Conservation (phyloP, 2,888 invertebrate species). For the Eugnorisma glareosa region DNA sequence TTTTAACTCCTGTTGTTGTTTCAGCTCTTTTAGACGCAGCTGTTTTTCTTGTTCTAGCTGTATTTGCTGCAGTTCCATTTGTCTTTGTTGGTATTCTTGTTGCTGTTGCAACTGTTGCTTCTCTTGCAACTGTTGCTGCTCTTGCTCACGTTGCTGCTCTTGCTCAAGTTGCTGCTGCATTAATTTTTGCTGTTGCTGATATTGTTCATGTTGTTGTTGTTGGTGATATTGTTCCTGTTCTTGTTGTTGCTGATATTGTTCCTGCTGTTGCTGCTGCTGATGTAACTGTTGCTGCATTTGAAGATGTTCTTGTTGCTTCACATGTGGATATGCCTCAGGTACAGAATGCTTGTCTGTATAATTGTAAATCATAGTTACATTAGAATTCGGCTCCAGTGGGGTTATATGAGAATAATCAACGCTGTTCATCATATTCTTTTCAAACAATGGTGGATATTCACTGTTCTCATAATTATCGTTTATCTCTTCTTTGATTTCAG, state of each 20-base stretch:
- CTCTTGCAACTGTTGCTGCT: conserved; percentile 42
- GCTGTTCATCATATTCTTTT: conserved; percentile 59
- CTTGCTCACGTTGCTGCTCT: conserved; percentile 35
- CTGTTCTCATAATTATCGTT: conserved; percentile 67
- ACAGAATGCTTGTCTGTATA: conserved; percentile 63
- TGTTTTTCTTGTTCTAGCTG: conserved; percentile 43
- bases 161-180: conserved; percentile 13
- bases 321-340: conserved; percentile 53
- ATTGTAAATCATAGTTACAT: conserved; percentile 65
- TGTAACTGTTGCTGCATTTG: conserved; percentile 37
- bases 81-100: conserved; percentile 19
- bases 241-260: conserved; percentile 16
- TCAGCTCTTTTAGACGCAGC: conserved; percentile 25
- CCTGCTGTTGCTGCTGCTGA: conserved; percentile 28
- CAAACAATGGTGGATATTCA: conserved; percentile 65
- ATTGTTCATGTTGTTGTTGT: conserved; percentile 12
- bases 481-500: conserved; percentile 71
- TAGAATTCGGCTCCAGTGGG: conserved; percentile 61
- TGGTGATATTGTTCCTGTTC: conserved; percentile 15
- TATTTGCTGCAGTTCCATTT: conserved; percentile 11
- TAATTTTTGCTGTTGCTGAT: too few relatives aligned
- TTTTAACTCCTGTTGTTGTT: conserved; percentile 48
- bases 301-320: conserved; percentile 40
- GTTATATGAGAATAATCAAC: conserved; percentile 62
- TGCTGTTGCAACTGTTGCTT: background rate